Base-by-base conservation (phyloP, 2,797 vertebrate genomes). In the Buceros bicornis region DNA sequence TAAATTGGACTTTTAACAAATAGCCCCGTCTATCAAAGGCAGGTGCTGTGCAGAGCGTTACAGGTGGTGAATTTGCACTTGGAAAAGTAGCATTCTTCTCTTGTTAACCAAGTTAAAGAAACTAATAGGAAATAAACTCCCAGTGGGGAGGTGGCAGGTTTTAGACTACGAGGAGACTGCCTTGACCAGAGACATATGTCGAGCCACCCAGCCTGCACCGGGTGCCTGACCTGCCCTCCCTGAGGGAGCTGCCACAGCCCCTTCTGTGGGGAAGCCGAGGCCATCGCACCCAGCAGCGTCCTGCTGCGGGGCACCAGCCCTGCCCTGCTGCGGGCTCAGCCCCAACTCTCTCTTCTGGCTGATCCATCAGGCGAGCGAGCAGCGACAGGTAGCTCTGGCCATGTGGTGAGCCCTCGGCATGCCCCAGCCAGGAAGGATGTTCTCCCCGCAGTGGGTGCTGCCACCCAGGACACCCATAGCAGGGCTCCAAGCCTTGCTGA, bases 381-480 rank as follows among this genome's bases (percentile, higher is more conserved):
- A n/a, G 43, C 6, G 5, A 1, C 6, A 6, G 45, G 48, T 10
- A 71, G 67, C 67, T 64, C 53, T 50, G 19, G 45, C 54, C 24
- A 5, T 5, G 2, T 3, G 8, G 28, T 1, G 28, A 70, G 57
- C 33, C 50, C 74, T n/a, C 2, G 1, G 28, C 65, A 0, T 16
- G 61, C n/a, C 58, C 48, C 50, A 19, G 45, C 53, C 24, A 6
- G 16, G 31, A 37, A 53, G 5, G 37, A 6, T 15, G 25, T 73
- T 40, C 12, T 2, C 26, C 21, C 20, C 2, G 3, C 42, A 35
- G 3, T 0, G 13, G 57, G 51, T 26, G 24, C 28, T 19, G 53
- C 56, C 24, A 53, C 20, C 26, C 54, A 1, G 56, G 26, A 11
- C 1, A 0, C 20, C 37, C 1, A 0, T 47, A 50, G 50, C 29